Base-by-base conservation (phyloP, 2,888 invertebrate genomes). In the Noctua fimbriata region DNA sequence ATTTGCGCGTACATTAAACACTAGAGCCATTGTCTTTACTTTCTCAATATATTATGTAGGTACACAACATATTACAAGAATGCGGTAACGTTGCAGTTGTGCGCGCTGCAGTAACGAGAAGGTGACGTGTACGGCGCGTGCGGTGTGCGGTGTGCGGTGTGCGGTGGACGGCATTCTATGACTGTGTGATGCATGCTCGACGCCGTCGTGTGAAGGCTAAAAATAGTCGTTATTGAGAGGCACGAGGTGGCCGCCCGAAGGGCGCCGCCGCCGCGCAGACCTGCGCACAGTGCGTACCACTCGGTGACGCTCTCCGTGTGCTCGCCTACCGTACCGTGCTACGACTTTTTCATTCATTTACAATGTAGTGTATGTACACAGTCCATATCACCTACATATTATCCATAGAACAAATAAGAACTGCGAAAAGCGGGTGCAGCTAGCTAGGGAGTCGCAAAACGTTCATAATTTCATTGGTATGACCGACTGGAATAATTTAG, bases 171-270 rank as follows among this genome's bases (percentile, higher is more conserved):
- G 77, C 82, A 74, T 82, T 79, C 44, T 76, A 66, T 74, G 58
- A 52, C 60, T 72, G 44, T 75, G 75, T 76, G 78, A 81, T 81
- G 76, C 71, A 81, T 69, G 65, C 69, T 79, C 60, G 72, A 63
- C 32, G 82, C 63, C 47, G 75, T 66, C 73, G 81, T 63, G 69
- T 70, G 69, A 28, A 82, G 44, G 69, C 81, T 88, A 88, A 79
- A 82, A 84, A 88, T 88, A 88, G 77, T 78, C 65, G 78, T 81
- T 80, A 82, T 87, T 88, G 85, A 88, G 84, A 78, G 80, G 67
- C 72, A 73, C 82, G 76, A 76, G 77, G 63, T 69, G 74, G 63
- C 18, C 76, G 71, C 63, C 66, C 75, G 88, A 87, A 87, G 87
- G 87, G 88, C 88, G 65, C 78, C 58, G 36, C 47, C 41, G 7